Percentiles rank a stretch among this genome's conserved stretches.
Evolutionary conservation across 2,888 invertebrate species (phyloP).

Genomic region (Heteropelma amictum): DNA sequence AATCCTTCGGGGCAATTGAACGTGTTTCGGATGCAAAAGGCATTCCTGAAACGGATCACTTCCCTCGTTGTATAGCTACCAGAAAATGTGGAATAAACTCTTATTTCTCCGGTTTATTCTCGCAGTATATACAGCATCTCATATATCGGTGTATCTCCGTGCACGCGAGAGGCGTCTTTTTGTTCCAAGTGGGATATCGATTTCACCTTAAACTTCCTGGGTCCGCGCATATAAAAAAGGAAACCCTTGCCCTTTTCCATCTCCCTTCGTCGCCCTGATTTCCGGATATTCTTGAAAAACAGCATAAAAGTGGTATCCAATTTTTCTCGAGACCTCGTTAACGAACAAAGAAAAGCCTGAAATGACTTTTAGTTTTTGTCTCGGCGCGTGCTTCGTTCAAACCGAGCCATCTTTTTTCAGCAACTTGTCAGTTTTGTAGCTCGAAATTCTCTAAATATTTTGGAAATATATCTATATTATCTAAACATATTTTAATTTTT

Average conservation of each 20-base stretch:
- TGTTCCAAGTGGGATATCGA: neutral
- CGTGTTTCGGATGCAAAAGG: slow-evolving; percentile 15
- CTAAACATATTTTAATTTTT: no score
- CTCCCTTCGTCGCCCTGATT: no score
- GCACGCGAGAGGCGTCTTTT: neutral
- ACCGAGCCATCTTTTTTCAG: no score
- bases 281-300: no score
- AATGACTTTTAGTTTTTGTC: no score
- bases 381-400: no score
- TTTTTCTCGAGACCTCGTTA: no score
- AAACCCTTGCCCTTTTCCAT: neutral
- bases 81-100: slow-evolving; percentile 11
- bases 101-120: slow-evolving; percentile 9
- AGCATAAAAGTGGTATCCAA: no score
- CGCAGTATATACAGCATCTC: neutral
- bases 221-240: neutral
- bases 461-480: no score
- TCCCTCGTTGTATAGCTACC: neutral
- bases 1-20: slow-evolving; percentile 16
- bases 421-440: no score
- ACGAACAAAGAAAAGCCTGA: no score
- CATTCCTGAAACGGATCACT: neutral
- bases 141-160: neutral
- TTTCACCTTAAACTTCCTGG: neutral
- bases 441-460: no score